Percentiles rank a stretch among this genome's conserved stretches.
phyloP scores from a whole-genome alignment of 1,140 invertebrate species.

The Planococcus citri region DNA sequence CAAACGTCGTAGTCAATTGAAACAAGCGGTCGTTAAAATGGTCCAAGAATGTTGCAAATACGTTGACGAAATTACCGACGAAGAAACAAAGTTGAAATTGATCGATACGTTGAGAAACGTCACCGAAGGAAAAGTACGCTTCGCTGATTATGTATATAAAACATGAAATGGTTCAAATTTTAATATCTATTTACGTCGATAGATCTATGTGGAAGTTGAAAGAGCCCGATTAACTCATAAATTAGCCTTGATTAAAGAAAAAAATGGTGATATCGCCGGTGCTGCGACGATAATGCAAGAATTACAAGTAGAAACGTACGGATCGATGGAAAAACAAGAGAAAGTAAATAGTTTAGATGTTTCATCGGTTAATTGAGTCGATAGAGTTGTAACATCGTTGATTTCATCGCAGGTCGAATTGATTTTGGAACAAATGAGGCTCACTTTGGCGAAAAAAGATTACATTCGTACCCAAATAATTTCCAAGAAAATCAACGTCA shows the following conservation, averaged over 20 bases:
- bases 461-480: constrained; percentile 97
- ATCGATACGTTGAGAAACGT: constrained; percentile 92
- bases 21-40: constrained; percentile 98
- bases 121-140: constrained; percentile 80
- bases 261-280: constrained; percentile 77
- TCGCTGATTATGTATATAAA: background rate
- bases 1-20: constrained; percentile 90
- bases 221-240: constrained; percentile 88
- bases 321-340: constrained; percentile 96
- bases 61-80: constrained; percentile 83
- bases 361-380: background rate
- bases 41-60: constrained; percentile 93
- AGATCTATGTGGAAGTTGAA: constrained; percentile 99
- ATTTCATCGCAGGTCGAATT: constrained; percentile 58
- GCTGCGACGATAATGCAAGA: constrained; percentile 92
- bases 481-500: constrained; percentile 95
- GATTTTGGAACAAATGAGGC: constrained; percentile 96
- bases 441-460: constrained; percentile 91
- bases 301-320: constrained; percentile 97
- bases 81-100: constrained; percentile 81
- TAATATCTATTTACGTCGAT: constrained; percentile 21
- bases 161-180: constrained; percentile 18
- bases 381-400: background rate
- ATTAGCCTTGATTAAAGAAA: constrained; percentile 85
- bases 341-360: constrained; percentile 42